phyloP scores from a whole-genome alignment of 2,113 vertebrate species.

The Chloropsis hardwickii region DNA sequence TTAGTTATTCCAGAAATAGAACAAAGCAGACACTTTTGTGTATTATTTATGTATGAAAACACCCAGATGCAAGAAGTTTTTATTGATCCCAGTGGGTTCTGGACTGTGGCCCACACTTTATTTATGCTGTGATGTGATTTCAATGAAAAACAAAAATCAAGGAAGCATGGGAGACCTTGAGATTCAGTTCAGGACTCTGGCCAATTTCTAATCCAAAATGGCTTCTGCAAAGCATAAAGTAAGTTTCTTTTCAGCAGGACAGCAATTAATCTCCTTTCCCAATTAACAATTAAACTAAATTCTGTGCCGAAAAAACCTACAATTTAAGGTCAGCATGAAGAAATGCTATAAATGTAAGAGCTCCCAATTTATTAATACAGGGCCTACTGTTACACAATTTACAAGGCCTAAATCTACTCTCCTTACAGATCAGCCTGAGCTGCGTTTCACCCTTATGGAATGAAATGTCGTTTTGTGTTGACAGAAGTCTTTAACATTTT shows the following conservation, averaged over 20 bases:
- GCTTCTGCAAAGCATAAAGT: background rate
- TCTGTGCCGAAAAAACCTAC: background rate
- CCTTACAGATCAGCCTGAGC: background rate
- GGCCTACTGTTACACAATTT: background rate
- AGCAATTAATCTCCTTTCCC: background rate
- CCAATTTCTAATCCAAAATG: slow-evolving; percentile 43
- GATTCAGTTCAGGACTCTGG: slow-evolving; percentile 2
- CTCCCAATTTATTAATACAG: background rate
- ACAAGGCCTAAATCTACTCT: background rate
- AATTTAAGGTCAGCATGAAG: background rate
- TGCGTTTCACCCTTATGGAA: background rate
- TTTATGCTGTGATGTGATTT: background rate
- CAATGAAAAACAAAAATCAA: slow-evolving; percentile 24
- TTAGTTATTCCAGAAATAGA: slow-evolving; percentile 4
- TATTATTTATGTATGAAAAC: background rate
- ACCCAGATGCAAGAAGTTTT: background rate
- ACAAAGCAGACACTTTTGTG: background rate
- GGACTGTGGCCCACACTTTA: slow-evolving; percentile 23
- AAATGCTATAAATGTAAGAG: fast-evolving
- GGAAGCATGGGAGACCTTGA: slow-evolving; percentile 18
- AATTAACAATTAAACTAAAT: background rate
- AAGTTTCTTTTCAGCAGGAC: background rate
- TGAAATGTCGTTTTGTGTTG: background rate
- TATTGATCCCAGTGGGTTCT: slow-evolving; percentile 46
- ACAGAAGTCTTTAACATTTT: background rate